Percentiles rank a stretch among this genome's conserved stretches.
Evolutionary conservation across 1,140 invertebrate species (phyloP).

Genomic region (Leptinotarsa lineolata): DNA sequence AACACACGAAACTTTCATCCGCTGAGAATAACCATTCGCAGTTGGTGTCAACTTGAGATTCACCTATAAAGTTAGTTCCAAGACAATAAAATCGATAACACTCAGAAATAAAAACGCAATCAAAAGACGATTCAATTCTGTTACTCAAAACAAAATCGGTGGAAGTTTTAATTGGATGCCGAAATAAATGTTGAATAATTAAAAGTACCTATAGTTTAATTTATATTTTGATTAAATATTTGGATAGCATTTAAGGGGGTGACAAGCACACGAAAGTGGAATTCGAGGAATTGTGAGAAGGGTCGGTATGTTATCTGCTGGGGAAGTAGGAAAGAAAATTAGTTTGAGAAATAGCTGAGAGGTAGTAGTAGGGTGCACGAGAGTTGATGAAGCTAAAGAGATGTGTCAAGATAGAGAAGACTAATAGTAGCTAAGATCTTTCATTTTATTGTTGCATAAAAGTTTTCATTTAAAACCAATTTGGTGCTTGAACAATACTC

Average conservation of each 20-base stretch:
- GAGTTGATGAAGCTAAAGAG: constrained; percentile 19
- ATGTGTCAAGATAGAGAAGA: constrained; percentile 21
- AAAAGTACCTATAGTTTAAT: constrained; percentile 15
- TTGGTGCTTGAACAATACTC: constrained; percentile 12
- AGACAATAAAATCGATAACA: no score
- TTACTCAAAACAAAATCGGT: constrained; percentile 3
- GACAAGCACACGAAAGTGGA: constrained; percentile 13
- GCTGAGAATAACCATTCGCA: no score
- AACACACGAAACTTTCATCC: no score
- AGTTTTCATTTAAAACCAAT: constrained; percentile 20
- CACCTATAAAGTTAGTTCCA: no score
- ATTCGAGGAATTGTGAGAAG: constrained; percentile 18
- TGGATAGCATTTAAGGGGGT: constrained; percentile 10
- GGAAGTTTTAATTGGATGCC: constrained; percentile 9
- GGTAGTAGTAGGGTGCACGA: constrained; percentile 11
- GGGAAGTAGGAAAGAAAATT: constrained; percentile 21
- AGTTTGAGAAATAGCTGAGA: constrained; percentile 21
- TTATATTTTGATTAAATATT: constrained; percentile 20
- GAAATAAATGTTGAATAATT: constrained; percentile 17
- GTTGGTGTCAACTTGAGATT: no score
- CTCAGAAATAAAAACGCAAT: not conserved
- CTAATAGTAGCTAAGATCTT: constrained; percentile 17
- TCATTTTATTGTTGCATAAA: constrained; percentile 14
- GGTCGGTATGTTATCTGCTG: constrained; percentile 15
- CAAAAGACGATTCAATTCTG: constrained; percentile 13